Percentiles rank a stretch among this genome's conserved stretches.
Conservation (phyloP, 2,113 vertebrate genomes). For the Macquaria australasica region DNA sequence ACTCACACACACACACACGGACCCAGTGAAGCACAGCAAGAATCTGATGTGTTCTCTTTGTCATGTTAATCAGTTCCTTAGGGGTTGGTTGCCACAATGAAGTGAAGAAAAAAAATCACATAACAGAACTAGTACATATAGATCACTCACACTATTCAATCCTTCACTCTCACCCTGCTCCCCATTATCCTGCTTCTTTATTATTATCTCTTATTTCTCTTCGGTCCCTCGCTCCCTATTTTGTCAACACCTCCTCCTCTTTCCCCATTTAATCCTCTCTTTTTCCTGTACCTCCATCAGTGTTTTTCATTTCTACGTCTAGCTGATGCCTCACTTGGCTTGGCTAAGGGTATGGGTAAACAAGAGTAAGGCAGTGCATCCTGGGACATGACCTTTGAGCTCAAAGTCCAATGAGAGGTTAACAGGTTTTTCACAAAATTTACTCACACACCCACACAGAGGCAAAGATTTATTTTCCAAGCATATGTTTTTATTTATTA, state of each 20-base stretch:
- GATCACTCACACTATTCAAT: constrained; percentile 47
- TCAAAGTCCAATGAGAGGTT: constrained; percentile 6
- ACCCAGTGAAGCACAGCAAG: constrained; percentile 30
- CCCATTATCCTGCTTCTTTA: constrained; percentile 34
- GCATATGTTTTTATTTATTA: neutral
- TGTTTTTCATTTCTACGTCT: constrained; percentile 18
- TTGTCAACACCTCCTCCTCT: constrained; percentile 12
- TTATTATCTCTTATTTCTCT: constrained; percentile 39
- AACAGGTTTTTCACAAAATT: neutral
- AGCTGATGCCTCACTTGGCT: constrained; percentile 31
- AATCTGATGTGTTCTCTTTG: constrained; percentile 66
- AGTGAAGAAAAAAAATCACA: constrained; percentile 64
- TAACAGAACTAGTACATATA: constrained; percentile 51
- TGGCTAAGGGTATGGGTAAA: constrained; percentile 39
- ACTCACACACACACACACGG: neutral
- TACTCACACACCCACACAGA: neutral
- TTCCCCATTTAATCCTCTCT: constrained; percentile 18
- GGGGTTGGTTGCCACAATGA: constrained; percentile 58
- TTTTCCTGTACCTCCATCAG: constrained; percentile 4
- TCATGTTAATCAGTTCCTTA: constrained; percentile 73
- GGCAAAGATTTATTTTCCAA: neutral
- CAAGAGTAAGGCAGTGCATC: constrained; percentile 29
- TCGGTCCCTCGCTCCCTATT: constrained; percentile 4
- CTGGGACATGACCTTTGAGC: constrained; percentile 24
- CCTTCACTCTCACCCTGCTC: constrained; percentile 16